phyloP scores from a whole-genome alignment of 2,113 vertebrate genomes.

The Dermatemys mawii region DNA sequence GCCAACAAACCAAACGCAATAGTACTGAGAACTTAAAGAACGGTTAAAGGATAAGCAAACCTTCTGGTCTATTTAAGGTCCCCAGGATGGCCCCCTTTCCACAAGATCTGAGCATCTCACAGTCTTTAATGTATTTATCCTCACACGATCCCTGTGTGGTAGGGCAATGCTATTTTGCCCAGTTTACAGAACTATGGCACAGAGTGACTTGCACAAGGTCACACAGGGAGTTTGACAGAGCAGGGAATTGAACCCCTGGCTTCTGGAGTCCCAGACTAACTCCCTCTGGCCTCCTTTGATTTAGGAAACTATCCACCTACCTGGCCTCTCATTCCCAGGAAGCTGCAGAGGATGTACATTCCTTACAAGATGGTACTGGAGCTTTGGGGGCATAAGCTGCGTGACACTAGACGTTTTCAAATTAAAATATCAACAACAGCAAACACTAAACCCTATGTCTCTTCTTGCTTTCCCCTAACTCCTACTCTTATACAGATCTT shows the following conservation, averaged over 20 bases:
- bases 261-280: background rate
- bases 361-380: background rate
- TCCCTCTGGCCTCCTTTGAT: background rate
- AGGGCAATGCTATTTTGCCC: background rate
- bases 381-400: background rate
- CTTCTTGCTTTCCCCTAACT: background rate
- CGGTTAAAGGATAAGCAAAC: background rate
- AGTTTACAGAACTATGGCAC: rapidly evolving
- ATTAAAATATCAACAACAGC: background rate
- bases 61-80: background rate
- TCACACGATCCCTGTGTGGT: rapidly evolving
- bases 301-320: background rate
- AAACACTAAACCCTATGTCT: background rate
- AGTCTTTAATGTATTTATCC: background rate
- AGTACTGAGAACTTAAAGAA: background rate
- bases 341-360: background rate
- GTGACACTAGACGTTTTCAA: background rate
- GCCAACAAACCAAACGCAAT: background rate
- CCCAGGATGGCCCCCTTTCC: rapidly evolving
- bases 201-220: background rate
- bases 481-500: background rate
- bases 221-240: background rate
- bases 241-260: background rate
- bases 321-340: background rate
- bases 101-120: rapidly evolving